A percentile compares a stretch with the other conserved stretches of the same genome.
Conservation (phyloP, 2,888 invertebrate species). For the Lycocerus yunnanus region DNA sequence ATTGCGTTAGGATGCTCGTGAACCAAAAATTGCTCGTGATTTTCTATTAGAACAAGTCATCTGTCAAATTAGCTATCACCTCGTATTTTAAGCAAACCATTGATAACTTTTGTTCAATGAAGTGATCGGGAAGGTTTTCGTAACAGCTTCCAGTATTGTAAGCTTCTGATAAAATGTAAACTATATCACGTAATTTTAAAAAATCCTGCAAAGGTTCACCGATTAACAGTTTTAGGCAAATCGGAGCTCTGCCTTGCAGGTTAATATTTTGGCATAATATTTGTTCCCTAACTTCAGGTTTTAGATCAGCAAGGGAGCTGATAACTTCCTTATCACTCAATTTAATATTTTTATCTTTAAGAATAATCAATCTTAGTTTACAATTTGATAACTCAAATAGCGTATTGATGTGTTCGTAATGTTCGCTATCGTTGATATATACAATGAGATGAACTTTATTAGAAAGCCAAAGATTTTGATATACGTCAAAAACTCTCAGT, state of each 20-base stretch:
- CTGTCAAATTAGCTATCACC: neutral
- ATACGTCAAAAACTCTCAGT: neutral
- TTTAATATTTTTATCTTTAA: neutral
- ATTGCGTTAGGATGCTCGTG: neutral
- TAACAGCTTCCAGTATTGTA: slow-evolving; percentile 8
- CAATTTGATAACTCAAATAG: neutral
- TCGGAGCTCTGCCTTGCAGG: slow-evolving; percentile 4
- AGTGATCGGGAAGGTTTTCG: neutral
- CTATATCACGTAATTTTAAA: slow-evolving; percentile 6
- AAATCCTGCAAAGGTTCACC: neutral
- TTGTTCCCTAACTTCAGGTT: neutral
- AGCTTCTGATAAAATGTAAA: neutral
- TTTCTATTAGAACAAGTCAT: slow-evolving; percentile 5
- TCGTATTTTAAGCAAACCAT: neutral
- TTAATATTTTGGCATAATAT: neutral
- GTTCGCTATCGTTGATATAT: neutral
- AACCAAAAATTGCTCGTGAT: neutral
- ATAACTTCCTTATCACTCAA: neutral
- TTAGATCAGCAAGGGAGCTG: neutral
- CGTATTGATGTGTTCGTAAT: neutral
- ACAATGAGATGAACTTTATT: neutral
- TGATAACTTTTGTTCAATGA: neutral
- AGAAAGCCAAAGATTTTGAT: neutral
- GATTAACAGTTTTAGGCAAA: neutral
- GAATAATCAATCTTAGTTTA: neutral